Percentiles rank a stretch among this genome's conserved stretches.
Conservation (phyloP, 2,113 vertebrate species). For the Phalacrocorax pelagicus region DNA sequence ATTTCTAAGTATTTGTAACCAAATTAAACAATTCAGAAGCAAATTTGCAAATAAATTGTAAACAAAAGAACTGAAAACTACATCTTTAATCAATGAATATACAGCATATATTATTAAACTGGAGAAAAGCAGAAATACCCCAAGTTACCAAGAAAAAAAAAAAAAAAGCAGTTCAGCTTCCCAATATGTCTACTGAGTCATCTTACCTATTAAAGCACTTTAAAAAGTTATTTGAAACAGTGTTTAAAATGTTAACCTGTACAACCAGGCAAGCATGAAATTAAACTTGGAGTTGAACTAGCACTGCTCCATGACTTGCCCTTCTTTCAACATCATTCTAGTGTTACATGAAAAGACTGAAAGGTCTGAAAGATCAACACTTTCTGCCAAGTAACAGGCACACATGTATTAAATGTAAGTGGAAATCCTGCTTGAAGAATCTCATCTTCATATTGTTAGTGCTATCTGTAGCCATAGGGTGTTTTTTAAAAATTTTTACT, state of each 20-base stretch:
- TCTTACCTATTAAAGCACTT: neutral
- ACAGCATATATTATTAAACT: neutral
- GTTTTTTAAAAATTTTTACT: neutral
- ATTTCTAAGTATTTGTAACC: neutral
- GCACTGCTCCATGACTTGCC: neutral
- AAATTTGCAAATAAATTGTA: neutral
- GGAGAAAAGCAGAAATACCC: neutral
- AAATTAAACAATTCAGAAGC: neutral
- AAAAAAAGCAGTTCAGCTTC: neutral
- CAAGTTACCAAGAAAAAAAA: neutral
- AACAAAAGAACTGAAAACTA: neutral
- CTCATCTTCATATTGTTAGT: neutral
- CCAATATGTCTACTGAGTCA: neutral
- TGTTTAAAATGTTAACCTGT: neutral
- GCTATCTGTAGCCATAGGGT: fast-evolving
- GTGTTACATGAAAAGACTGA: neutral
- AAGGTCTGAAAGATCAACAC: neutral
- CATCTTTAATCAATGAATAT: neutral
- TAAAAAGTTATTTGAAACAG: neutral
- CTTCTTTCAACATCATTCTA: neutral
- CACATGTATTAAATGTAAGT: neutral
- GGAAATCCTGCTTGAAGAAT: neutral
- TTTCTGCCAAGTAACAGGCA: neutral
- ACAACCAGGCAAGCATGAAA: neutral
- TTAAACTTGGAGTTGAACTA: neutral